A percentile compares a stretch with the other conserved stretches of the same genome.
These are phyloP conservation scores for Luidia sarsii DNA, from an alignment of 53 echinoderm and acorn worm genomes.

Conservation along the genomic window DNA sequence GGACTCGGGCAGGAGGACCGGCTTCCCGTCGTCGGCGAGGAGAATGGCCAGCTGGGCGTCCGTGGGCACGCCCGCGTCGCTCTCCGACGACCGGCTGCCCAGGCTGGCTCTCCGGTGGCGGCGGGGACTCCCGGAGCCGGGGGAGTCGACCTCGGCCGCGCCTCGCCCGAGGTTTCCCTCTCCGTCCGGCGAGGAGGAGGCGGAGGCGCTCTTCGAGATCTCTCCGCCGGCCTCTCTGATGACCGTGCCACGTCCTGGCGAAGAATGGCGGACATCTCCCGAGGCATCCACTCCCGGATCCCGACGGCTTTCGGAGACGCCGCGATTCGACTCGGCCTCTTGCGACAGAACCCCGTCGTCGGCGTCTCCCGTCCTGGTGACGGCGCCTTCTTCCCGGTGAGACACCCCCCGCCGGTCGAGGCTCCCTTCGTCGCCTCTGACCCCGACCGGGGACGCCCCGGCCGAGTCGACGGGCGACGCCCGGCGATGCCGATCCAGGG, in stretches of 20 bases:
- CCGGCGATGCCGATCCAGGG: conserved; percentile 61
- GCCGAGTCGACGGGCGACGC: conserved; percentile 22
- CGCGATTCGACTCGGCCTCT: no score
- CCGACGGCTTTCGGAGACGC: neutral
- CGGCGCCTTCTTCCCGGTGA: neutral
- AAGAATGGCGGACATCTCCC: conserved; percentile 44
- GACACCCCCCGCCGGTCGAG: neutral
- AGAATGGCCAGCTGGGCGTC: conserved; percentile 76
- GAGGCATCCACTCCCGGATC: conserved; percentile 42
- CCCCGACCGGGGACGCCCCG: conserved; percentile 25
- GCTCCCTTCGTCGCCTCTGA: conserved; percentile 10
- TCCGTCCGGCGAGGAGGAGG: neutral
- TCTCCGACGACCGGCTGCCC: conserved; percentile 71
- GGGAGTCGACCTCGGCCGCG: neutral
- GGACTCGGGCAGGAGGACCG: neutral
- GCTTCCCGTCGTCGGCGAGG: neutral
- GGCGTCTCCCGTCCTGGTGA: conserved; percentile 20
- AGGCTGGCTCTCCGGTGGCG: conserved; percentile 41
- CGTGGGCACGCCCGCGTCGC: conserved; percentile 76
- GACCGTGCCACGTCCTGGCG: conserved; percentile 2
- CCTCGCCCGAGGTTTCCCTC: neutral
- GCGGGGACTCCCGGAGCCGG: conserved; percentile 17
- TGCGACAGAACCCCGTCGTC: neutral
- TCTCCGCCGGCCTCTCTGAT: neutral
- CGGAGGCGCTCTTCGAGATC: neutral